A percentile compares a stretch with the other conserved stretches of the same genome.
Evolutionary conservation across 2,113 vertebrate genomes (phyloP).

Genomic region (Chauna torquata): DNA sequence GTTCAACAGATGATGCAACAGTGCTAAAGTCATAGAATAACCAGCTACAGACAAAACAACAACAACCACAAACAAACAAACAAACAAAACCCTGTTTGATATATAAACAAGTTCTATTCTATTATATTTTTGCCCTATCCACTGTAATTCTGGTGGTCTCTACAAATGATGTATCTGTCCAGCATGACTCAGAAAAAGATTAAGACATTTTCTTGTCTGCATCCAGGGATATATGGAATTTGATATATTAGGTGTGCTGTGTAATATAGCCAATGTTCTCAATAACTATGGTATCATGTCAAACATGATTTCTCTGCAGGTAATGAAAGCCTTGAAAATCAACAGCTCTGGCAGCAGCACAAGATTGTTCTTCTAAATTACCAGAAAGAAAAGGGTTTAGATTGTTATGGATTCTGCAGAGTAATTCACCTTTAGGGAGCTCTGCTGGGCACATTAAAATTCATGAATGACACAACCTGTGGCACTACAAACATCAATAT

Average conservation of each 20-base stretch:
- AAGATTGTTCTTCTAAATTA: constrained; percentile 24
- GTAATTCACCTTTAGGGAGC: background rate
- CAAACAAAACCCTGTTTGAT: background rate
- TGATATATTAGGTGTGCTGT: constrained; percentile 5
- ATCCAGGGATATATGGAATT: background rate
- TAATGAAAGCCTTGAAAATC: constrained; percentile 39
- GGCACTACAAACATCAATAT: background rate
- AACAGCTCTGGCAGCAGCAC: constrained; percentile 8
- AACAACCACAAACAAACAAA: background rate
- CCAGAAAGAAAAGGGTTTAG: background rate
- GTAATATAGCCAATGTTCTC: constrained; percentile 15
- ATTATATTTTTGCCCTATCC: background rate
- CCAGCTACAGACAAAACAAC: background rate
- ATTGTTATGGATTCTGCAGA: background rate
- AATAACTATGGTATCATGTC: constrained; percentile 6
- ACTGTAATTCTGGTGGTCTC: background rate
- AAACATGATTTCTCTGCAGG: constrained; percentile 28
- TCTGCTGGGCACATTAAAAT: background rate
- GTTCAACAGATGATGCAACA: background rate
- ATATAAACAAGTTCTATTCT: background rate
- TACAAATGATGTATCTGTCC: background rate
- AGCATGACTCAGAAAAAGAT: background rate
- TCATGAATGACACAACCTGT: background rate
- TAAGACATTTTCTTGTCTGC: constrained; percentile 2
- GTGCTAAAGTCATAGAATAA: background rate